These are phyloP conservation scores for Drosophila mulleri DNA, from an alignment of 2,888 invertebrate genomes.

Conservation along the genomic window DNA sequence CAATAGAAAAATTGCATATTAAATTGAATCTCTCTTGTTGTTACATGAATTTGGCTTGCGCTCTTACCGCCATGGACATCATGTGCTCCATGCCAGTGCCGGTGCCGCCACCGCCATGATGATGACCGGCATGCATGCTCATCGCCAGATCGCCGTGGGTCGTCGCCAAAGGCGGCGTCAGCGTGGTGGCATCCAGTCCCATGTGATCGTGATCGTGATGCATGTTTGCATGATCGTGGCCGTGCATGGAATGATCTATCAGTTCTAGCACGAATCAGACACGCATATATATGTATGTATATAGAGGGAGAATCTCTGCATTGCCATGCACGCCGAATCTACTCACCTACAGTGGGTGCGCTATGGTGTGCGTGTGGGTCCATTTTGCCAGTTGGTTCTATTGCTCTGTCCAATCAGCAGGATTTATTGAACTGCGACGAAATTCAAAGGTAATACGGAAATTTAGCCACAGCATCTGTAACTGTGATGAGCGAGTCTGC, in stretches of 20 bases:
- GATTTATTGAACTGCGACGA: constrained; percentile 29
- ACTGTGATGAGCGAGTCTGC: neutral
- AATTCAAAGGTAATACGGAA: constrained; percentile 25
- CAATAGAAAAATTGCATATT: neutral
- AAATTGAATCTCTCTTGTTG: neutral
- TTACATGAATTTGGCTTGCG: too few relatives aligned
- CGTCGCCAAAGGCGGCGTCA: constrained; percentile 47
- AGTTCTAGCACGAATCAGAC: constrained; percentile 20
- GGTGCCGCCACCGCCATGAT: constrained; percentile 50
- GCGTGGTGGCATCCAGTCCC: constrained; percentile 45
- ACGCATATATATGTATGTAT: neutral
- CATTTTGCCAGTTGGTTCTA: constrained; percentile 56
- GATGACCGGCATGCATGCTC: constrained; percentile 51
- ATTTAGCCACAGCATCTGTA: neutral
- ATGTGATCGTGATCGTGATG: constrained; percentile 52
- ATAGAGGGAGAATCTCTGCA: neutral
- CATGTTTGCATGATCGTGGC: constrained; percentile 57
- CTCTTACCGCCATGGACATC: constrained; percentile 85
- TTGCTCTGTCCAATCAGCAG: neutral
- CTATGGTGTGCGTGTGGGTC: constrained; percentile 82
- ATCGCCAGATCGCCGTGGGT: constrained; percentile 39
- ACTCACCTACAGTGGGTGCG: constrained; percentile 80
- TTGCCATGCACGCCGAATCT: neutral
- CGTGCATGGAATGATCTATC: constrained; percentile 69
- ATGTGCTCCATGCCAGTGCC: constrained; percentile 82